These are phyloP conservation scores for Vidua macroura DNA, from an alignment of 2,113 vertebrate genomes.

Conservation along the genomic window DNA sequence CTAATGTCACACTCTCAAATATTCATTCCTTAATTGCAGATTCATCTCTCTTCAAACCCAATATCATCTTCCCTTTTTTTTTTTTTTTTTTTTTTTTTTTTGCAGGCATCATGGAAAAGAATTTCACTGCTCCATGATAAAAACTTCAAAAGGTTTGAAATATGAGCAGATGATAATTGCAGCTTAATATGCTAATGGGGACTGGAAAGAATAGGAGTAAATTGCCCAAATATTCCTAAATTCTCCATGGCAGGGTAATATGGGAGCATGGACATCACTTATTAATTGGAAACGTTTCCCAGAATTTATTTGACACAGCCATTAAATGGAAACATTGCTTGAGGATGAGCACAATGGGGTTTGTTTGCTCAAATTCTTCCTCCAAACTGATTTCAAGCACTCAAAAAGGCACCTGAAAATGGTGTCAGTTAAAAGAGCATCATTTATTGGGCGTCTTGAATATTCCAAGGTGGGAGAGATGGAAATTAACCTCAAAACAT, in stretches of 20 bases:
- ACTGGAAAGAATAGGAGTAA: conserved; percentile 30
- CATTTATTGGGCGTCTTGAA: neutral
- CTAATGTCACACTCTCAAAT: neutral
- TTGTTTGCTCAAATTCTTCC: neutral
- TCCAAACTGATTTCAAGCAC: neutral
- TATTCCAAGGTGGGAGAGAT: neutral
- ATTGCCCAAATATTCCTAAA: conserved; percentile 37
- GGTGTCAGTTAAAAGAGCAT: neutral
- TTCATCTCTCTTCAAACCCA: neutral
- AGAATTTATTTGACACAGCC: neutral
- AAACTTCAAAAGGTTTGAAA: conserved; percentile 34
- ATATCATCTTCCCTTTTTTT: neutral
- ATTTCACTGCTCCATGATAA: neutral
- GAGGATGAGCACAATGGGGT: neutral
- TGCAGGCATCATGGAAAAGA: neutral
- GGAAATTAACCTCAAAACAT: neutral
- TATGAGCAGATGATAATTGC: conserved; percentile 40
- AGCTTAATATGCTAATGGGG: conserved; percentile 53
- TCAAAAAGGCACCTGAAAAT: neutral
- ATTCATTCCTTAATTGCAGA: neutral
- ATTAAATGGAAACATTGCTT: neutral
- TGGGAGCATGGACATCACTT: neutral
- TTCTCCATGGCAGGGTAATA: neutral
- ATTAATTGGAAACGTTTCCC: conserved; percentile 23
- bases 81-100: neutral